Conservation (phyloP, 1,140 invertebrate species). For the Oedothorax gibbosus region DNA sequence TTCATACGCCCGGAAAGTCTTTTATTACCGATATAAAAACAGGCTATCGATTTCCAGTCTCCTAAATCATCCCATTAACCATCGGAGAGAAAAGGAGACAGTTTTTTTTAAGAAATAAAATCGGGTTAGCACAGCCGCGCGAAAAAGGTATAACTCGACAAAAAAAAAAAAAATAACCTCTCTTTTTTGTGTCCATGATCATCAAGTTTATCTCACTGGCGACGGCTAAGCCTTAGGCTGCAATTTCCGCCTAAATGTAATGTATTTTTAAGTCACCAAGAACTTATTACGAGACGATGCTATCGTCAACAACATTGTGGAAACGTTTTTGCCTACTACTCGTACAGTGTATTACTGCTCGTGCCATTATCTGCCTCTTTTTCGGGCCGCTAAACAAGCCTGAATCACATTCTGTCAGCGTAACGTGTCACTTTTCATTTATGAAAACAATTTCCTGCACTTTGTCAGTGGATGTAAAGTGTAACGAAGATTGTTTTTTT, state of each 20-base stretch:
- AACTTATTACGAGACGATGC: conserved; percentile 59
- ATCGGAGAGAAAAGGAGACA: background rate
- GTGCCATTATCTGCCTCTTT: conserved; percentile 8
- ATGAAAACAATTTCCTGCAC: conserved; percentile 58
- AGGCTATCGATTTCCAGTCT: conserved; percentile 16
- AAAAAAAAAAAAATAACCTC: conserved; percentile 6
- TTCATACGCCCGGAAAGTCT: background rate
- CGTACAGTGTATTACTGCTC: background rate
- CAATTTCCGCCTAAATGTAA: conserved; percentile 60
- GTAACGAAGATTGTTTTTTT: conserved; percentile 34
- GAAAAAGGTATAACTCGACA: background rate
- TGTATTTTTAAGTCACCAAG: conserved; percentile 60
- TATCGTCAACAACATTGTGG: conserved; percentile 35
- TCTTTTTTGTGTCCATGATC: conserved; percentile 41
- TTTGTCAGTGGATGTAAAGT: conserved; percentile 32
- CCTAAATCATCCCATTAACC: conserved; percentile 25
- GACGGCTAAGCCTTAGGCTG: conserved; percentile 41
- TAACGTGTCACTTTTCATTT: conserved; percentile 48
- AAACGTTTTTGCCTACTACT: background rate
- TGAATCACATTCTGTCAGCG: conserved; percentile 46
- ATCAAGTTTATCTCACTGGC: conserved; percentile 54
- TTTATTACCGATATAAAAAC: conserved; percentile 14
- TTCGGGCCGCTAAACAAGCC: conserved; percentile 20
- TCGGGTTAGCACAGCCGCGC: conserved; percentile 23
- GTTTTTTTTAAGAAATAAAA: conserved; percentile 26